phyloP scores from a whole-genome alignment of 1,140 invertebrate species.

The Eupristina koningsbergeri region DNA sequence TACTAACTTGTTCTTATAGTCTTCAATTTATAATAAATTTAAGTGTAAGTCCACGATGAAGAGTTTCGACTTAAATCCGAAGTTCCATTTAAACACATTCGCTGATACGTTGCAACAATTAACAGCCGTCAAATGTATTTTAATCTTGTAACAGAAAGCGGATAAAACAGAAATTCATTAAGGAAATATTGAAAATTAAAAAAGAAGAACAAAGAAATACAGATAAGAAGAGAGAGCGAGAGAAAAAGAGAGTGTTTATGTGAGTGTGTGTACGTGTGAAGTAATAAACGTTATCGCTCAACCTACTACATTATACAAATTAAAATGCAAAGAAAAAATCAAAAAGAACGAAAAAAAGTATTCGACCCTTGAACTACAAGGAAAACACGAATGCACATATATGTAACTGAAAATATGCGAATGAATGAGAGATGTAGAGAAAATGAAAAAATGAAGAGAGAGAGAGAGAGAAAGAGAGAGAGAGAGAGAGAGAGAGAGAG shows the following conservation, averaged over 20 bases:
- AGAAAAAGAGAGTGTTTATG: slow-evolving; percentile 11
- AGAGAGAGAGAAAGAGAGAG: slow-evolving; percentile 15
- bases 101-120: slow-evolving; percentile 5
- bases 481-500: slow-evolving; percentile 37
- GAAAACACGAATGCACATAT: slow-evolving; percentile 30
- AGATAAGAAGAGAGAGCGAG: neutral
- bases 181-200: slow-evolving; percentile 15
- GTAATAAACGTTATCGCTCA: slow-evolving; percentile 14
- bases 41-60: slow-evolving; percentile 31
- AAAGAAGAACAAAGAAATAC: neutral
- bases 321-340: slow-evolving; percentile 45
- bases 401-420: slow-evolving; percentile 24
- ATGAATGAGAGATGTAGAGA: slow-evolving; percentile 38
- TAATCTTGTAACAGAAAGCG: neutral
- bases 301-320: slow-evolving; percentile 18
- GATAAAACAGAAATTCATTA: neutral
- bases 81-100: neutral
- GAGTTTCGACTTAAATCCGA: neutral
- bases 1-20: no score
- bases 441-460: slow-evolving; percentile 39
- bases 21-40: slow-evolving; percentile 1
- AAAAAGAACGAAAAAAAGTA: slow-evolving; percentile 22
- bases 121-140: neutral
- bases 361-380: slow-evolving; percentile 26
- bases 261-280: no score